Evolutionary conservation across 2,888 invertebrate species (phyloP), one percentile per base, ranked within the genome.

Genomic region (Monochamus alternatus): DNA sequence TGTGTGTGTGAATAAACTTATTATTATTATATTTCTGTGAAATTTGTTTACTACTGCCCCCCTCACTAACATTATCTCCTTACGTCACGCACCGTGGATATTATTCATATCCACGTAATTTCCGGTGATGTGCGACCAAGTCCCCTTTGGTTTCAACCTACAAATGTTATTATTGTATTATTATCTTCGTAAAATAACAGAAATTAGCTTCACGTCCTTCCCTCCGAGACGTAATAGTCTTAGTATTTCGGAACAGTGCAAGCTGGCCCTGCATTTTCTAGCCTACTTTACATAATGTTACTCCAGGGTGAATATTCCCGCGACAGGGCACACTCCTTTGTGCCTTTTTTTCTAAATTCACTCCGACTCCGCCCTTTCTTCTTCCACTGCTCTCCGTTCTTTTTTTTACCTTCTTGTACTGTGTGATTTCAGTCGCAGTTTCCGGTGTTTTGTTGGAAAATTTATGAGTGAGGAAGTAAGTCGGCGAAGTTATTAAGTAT

Each of bases 181-280:
- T 55, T 55, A 55, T 55, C n/a, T 5, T 14, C 1, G 14, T 7
- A 4, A 22, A 55, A 14, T 7, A 55, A 55, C 55, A n/a, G 55
- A n/a, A 55, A 14, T 14, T 12, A 5, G 7, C 52, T 14, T 55
- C 55, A 14, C 3, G n/a, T 55, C 55, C 55, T 55, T 7, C n/a
- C 14, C 22, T 55, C 4, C 47, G 12, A 55, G n/a, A 55, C 3
- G 74, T 81, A 82, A 80, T 81, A 79, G 79, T 74, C 70, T 73
- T 80, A 77, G 79, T 81, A 81, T 78, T 81, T n/a, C 14, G 73
- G 73, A 75, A 75, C 75, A 67, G 70, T 76, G 78, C 81, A 80
- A 65, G 64, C 69, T 69, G 60, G 69, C 32, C 69, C 47, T 69
- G 58, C 63, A 69, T 47, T 30, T 74, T 43, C 44, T 31, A 64